These are phyloP conservation scores for Tympanoctomys barrerae DNA, from an alignment of 2,797 vertebrate genomes.

Conservation along the genomic window DNA sequence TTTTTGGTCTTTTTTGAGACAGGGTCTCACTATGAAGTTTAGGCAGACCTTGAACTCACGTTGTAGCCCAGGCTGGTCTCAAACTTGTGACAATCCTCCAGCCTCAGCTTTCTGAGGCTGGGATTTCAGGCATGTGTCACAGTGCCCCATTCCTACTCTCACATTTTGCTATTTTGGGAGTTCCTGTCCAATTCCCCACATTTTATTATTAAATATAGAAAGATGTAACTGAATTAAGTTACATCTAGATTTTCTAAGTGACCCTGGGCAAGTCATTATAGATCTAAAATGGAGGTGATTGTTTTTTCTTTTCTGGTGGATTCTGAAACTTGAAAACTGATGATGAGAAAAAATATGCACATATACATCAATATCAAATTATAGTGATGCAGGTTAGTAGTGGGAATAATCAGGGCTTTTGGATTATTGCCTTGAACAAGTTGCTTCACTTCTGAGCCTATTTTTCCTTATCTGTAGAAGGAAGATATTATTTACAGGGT, in stretches of 20 bases:
- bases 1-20: not conserved
- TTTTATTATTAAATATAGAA: constrained; percentile 54
- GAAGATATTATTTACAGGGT: not conserved
- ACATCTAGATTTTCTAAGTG: constrained; percentile 46
- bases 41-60: not conserved
- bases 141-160: not conserved
- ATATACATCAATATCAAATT: not conserved
- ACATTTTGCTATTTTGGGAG: not conserved
- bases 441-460: constrained; percentile 31
- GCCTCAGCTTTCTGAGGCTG: too few relatives aligned
- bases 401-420: not conserved
- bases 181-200: not conserved
- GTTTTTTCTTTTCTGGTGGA: not conserved
- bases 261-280: not conserved
- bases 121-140: too few relatives aligned
- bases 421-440: not conserved
- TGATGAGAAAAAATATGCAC: not conserved
- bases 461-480: constrained; percentile 4
- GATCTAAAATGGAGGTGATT: constrained; percentile 1
- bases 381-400: not conserved
- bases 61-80: not conserved
- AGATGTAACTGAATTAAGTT: constrained; percentile 22
- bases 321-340: constrained; percentile 20
- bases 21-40: not conserved
- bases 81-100: not conserved